Conservation (phyloP, 2,113 vertebrate species). For the Nyctereutes procyonoides region DNA sequence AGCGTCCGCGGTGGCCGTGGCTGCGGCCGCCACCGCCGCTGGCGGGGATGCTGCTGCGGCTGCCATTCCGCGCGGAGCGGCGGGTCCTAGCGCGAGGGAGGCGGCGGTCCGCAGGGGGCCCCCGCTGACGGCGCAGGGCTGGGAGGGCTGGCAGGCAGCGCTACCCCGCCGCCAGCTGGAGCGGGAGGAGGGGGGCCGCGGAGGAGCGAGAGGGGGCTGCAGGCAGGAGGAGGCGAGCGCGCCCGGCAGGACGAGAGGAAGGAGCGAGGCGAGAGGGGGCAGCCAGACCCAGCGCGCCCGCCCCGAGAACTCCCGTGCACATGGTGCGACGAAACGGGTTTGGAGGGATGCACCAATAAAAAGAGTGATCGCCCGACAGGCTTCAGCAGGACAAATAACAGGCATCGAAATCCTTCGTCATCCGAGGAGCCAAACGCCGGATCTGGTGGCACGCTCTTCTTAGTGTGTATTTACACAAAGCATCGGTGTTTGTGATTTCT, state of each 20-base stretch:
- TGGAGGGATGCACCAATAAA: conserved; percentile 52
- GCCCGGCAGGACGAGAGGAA: conserved; percentile 70
- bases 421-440: conserved; percentile 43
- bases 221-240: conserved; percentile 59
- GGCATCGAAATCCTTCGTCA: conserved; percentile 62
- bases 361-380: conserved; percentile 61
- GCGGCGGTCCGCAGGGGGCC: conserved; percentile 88
- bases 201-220: background rate
- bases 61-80: conserved; percentile 85
- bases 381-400: conserved; percentile 67
- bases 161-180: conserved; percentile 88
- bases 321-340: conserved; percentile 56
- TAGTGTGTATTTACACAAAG: conserved; percentile 59
- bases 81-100: conserved; percentile 76
- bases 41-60: conserved; percentile 70
- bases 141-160: conserved; percentile 85
- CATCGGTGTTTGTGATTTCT: background rate
- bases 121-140: conserved; percentile 89
- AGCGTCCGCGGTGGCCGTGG: conserved; percentile 81
- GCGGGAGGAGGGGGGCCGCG: conserved; percentile 9
- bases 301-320: conserved; percentile 40
- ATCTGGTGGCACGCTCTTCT: background rate
- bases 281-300: background rate
- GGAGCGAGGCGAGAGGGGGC: background rate
- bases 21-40: background rate